Conservation (phyloP, 2,113 vertebrate genomes). For the Canis aureus region DNA sequence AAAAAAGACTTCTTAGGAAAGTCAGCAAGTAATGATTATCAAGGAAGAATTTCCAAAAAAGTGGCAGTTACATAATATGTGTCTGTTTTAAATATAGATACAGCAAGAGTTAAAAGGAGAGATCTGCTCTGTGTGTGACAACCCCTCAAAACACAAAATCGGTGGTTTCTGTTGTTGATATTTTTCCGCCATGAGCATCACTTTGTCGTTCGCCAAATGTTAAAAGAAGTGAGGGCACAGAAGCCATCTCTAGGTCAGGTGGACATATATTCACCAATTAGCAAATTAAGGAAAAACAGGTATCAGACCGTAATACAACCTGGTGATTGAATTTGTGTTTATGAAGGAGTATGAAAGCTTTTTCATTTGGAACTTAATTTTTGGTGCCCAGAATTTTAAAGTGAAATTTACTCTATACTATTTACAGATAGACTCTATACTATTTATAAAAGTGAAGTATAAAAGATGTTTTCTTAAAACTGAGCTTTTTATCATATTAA, state of each 20-base stretch:
- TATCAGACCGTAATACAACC: neutral
- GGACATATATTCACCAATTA: neutral
- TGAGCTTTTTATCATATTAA: neutral
- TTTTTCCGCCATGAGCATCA: slow-evolving; percentile 36
- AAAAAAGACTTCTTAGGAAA: neutral
- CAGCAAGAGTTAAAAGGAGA: neutral
- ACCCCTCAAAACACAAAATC: neutral
- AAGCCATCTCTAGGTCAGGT: neutral
- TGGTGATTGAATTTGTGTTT: neutral
- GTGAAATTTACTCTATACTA: neutral
- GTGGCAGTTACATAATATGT: neutral
- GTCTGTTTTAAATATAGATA: slow-evolving; percentile 45
- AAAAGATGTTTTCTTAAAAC: neutral
- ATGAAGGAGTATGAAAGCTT: neutral
- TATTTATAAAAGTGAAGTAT: neutral
- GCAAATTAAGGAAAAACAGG: neutral
- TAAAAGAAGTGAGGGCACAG: neutral
- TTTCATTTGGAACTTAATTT: slow-evolving; percentile 53
- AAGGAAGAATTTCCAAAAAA: slow-evolving; percentile 39
- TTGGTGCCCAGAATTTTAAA: neutral
- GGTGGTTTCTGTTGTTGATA: neutral
- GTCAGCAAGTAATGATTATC: slow-evolving; percentile 34
- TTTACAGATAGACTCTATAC: neutral
- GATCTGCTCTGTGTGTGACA: neutral
- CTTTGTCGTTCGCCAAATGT: slow-evolving; percentile 18